phyloP scores from a whole-genome alignment of 2,888 invertebrate species.

The Lobophora halterata region DNA sequence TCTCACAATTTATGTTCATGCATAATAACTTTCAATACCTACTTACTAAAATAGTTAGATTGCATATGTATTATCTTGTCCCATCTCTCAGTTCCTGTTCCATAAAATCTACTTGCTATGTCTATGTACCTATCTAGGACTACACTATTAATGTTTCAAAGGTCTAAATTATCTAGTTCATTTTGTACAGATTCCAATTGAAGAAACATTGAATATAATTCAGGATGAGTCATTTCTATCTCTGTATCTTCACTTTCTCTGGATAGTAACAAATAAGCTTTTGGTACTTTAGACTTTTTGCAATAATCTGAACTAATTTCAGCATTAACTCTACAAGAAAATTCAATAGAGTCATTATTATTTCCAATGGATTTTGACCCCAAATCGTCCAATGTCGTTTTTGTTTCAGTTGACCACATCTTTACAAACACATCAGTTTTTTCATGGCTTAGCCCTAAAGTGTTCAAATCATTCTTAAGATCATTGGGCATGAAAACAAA shows the following conservation, averaged over 20 bases:
- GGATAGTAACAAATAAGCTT: slow-evolving; percentile 56
- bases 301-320: slow-evolving; percentile 67
- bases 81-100: too few relatives aligned
- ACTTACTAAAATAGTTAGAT: too few relatives aligned
- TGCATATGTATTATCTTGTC: too few relatives aligned
- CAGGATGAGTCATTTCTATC: slow-evolving; percentile 65
- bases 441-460: slow-evolving; percentile 53
- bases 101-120: too few relatives aligned
- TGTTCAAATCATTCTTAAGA: slow-evolving; percentile 57
- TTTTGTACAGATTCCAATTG: slow-evolving; percentile 70
- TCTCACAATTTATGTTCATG: too few relatives aligned
- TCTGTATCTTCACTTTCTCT: slow-evolving; percentile 45
- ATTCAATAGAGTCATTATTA: slow-evolving; percentile 42
- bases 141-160: slow-evolving; percentile 16
- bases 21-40: too few relatives aligned
- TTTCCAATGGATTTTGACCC: slow-evolving; percentile 41
- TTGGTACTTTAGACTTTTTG: slow-evolving; percentile 66
- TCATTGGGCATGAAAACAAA: slow-evolving; percentile 68
- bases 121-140: neutral
- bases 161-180: slow-evolving; percentile 64
- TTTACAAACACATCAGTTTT: slow-evolving; percentile 63
- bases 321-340: slow-evolving; percentile 67
- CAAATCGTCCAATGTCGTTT: slow-evolving; percentile 55
- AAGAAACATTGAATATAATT: slow-evolving; percentile 63
- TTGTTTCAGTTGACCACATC: slow-evolving; percentile 67